A percentile compares a stretch with the other conserved stretches of the same genome.
These are phyloP conservation scores for Geopemphigus sp. DNA, from an alignment of 1,140 invertebrate species.

Conservation along the genomic window DNA sequence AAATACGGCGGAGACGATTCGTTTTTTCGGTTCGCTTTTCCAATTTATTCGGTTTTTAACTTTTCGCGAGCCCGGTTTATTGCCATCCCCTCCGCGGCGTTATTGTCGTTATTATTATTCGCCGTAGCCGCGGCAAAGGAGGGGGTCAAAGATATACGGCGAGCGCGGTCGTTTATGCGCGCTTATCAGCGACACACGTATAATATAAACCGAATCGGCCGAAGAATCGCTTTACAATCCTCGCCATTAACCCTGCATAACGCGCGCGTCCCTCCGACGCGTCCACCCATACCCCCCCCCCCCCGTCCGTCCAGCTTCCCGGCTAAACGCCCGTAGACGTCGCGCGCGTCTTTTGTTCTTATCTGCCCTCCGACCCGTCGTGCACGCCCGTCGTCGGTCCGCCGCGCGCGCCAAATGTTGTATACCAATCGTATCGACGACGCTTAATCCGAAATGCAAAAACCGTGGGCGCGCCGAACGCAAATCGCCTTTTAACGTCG, in stretches of 20 bases:
- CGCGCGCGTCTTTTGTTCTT: constrained; percentile 44
- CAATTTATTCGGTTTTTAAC: constrained; percentile 20
- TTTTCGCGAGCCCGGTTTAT: not conserved
- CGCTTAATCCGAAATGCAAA: constrained; percentile 44
- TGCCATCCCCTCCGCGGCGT: no score
- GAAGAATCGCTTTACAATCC: constrained; percentile 49
- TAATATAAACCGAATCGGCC: not conserved
- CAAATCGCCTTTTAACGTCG: constrained; percentile 40
- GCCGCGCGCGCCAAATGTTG: no score
- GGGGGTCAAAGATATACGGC: constrained; percentile 7
- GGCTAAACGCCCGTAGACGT: not conserved
- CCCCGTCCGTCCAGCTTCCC: no score
- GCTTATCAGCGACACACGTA: constrained; percentile 14
- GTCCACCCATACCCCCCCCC: no score
- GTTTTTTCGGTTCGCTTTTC: no score
- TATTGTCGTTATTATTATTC: not conserved
- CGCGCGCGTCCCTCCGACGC: not conserved
- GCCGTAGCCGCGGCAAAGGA: not conserved
- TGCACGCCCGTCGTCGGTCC: not conserved
- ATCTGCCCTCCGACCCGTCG: not conserved
- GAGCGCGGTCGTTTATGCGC: constrained; percentile 22
- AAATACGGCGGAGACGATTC: not conserved
- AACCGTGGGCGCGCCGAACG: not conserved
- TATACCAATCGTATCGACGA: no score
- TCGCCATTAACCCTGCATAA: constrained; percentile 46